These are phyloP conservation scores for Pemphigus obesinymphae DNA, from an alignment of 1,140 invertebrate species.

Conservation along the genomic window DNA sequence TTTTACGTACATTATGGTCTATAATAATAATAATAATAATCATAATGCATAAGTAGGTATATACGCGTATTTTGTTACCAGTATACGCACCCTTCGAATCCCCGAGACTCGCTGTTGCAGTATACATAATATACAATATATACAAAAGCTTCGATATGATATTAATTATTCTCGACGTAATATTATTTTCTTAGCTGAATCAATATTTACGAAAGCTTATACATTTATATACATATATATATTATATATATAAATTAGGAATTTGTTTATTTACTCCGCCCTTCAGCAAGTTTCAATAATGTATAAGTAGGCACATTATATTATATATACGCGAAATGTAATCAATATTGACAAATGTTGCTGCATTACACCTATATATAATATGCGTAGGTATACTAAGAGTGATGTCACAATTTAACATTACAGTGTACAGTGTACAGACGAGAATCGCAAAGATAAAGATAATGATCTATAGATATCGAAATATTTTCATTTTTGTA, in stretches of 20 bases:
- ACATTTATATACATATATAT: too few species aligned
- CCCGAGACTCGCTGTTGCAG: too few species aligned
- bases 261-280: not conserved
- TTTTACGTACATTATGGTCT: not conserved
- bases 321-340: not conserved
- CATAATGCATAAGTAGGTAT: not conserved
- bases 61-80: not conserved
- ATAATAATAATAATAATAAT: too few species aligned
- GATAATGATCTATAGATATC: too few species aligned
- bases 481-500: too few species aligned
- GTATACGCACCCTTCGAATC: constrained; percentile 6
- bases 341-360: not conserved
- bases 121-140: too few species aligned
- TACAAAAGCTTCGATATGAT: not conserved
- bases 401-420: too few species aligned
- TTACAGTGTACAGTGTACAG: too few species aligned
- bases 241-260: constrained; percentile 20
- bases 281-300: constrained; percentile 1
- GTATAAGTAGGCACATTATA: not conserved
- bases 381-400: too few species aligned
- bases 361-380: not conserved
- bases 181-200: constrained; percentile 13
- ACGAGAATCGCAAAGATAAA: too few species aligned
- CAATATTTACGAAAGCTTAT: constrained; percentile 17
- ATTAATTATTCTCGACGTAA: constrained; percentile 18